Evolutionary conservation across 2,113 vertebrate genomes (phyloP).

Genomic region (Erythrocebus patas): DNA sequence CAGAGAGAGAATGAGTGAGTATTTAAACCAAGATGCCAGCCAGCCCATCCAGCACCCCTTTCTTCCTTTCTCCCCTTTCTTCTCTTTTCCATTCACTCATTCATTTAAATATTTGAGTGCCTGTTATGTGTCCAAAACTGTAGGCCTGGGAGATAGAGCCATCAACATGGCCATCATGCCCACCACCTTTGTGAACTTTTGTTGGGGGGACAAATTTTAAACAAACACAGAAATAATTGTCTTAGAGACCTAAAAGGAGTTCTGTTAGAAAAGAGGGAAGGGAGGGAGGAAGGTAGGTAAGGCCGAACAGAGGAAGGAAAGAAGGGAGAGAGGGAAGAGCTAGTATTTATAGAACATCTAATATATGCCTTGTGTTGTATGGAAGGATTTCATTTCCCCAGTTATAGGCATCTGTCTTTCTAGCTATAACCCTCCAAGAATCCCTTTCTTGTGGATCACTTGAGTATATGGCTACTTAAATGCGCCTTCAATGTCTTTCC

Average conservation of each 20-base stretch:
- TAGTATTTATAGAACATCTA: neutral
- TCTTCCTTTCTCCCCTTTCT: neutral
- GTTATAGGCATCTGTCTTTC: neutral
- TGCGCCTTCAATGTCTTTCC: neutral
- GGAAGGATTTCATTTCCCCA: neutral
- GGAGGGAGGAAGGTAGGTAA: neutral
- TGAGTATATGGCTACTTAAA: neutral
- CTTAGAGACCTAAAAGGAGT: neutral
- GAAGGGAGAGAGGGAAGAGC: too few species aligned
- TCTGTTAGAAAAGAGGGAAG: neutral
- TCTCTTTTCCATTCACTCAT: neutral
- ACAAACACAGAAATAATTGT: neutral
- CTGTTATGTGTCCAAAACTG: neutral
- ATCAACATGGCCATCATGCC: accelerated
- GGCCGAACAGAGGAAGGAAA: too few species aligned
- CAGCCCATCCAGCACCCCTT: too few species aligned
- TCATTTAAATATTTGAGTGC: neutral
- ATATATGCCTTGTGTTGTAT: neutral
- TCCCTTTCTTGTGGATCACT: neutral
- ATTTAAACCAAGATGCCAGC: neutral
- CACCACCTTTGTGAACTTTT: neutral
- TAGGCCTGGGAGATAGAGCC: neutral
- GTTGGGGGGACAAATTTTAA: neutral
- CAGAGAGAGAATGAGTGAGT: neutral
- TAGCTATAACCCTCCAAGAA: neutral